A percentile compares a stretch with the other conserved stretches of the same genome.
Evolutionary conservation across 2,888 invertebrate species (phyloP).

Genomic region (Phoronis australis): DNA sequence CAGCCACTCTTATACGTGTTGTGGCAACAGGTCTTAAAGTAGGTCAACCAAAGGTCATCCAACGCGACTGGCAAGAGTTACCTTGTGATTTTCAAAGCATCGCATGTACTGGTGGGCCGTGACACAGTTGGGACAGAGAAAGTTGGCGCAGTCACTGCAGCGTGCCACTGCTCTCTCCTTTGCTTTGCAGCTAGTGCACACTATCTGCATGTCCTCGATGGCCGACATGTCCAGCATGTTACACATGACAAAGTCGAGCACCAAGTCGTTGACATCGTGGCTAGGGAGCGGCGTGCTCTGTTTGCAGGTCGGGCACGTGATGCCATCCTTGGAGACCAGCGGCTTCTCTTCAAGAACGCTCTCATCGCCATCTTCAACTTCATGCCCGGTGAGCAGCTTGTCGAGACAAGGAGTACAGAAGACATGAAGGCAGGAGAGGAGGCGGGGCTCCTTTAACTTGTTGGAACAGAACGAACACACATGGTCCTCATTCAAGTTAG

Average conservation of each 20-base stretch:
- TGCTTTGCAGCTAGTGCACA: conserved; percentile 90
- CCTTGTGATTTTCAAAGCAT: conserved; percentile 85
- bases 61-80: conserved; percentile 22
- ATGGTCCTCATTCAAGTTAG: conserved; percentile 27
- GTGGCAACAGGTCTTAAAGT: not conserved
- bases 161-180: conserved; percentile 90
- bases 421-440: conserved; percentile 88
- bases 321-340: conserved; percentile 29
- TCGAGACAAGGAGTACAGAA: conserved; percentile 90
- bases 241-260: conserved; percentile 79
- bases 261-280: conserved; percentile 65
- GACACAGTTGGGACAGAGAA: conserved; percentile 88
- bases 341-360: conserved; percentile 55
- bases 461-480: conserved; percentile 41
- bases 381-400: conserved; percentile 59
- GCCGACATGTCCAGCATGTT: conserved; percentile 56
- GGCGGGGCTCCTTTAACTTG: conserved; percentile 74
- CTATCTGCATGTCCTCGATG: conserved; percentile 61
- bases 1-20: not conserved
- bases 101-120: conserved; percentile 95
- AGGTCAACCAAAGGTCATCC: not conserved
- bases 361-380: conserved; percentile 57
- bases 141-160: conserved; percentile 91
- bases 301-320: conserved; percentile 63
- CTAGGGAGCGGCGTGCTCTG: conserved; percentile 67